Evolutionary conservation across 2,888 invertebrate genomes (phyloP).

Genomic region (Laothoe populi): DNA sequence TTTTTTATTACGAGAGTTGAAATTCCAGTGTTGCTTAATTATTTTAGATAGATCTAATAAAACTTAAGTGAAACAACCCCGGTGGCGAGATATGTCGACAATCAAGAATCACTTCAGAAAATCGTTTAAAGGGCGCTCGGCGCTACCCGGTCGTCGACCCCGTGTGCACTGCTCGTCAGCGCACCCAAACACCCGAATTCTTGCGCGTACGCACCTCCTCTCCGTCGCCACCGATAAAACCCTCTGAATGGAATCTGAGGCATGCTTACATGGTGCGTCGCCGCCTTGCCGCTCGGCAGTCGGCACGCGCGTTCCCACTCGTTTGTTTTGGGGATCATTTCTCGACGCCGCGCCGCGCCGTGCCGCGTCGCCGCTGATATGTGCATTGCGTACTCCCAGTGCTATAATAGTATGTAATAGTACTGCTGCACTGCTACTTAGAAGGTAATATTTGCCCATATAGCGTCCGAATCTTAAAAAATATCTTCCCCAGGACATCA

Average conservation of each 20-base stretch:
- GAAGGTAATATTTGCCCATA: neutral
- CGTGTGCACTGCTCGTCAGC: slow-evolving; percentile 39
- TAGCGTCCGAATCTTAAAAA: neutral
- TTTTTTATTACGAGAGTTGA: neutral
- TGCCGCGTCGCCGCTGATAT: slow-evolving; percentile 1
- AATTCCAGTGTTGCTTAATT: slow-evolving; percentile 2
- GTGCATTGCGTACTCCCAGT: neutral
- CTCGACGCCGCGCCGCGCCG: slow-evolving; percentile 23
- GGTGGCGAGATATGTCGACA: slow-evolving; percentile 35
- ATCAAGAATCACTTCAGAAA: slow-evolving; percentile 49
- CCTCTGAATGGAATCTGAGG: slow-evolving; percentile 66
- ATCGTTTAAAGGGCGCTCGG: slow-evolving; percentile 60
- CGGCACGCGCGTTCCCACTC: slow-evolving; percentile 50
- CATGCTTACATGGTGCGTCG: slow-evolving; percentile 55
- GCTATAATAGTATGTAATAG: neutral
- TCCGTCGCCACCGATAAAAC: slow-evolving; percentile 53
- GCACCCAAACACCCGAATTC: slow-evolving; percentile 73
- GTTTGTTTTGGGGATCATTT: slow-evolving; percentile 47
- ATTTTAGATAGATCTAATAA: neutral
- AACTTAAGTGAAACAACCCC: slow-evolving; percentile 18
- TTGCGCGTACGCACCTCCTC: slow-evolving; percentile 73
- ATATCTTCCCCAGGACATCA: neutral
- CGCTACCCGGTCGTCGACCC: slow-evolving; percentile 64
- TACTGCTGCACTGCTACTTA: neutral
- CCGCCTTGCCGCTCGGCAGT: slow-evolving; percentile 29